Conservation (phyloP, 2,113 vertebrate species). For the Fregata magnificens region DNA sequence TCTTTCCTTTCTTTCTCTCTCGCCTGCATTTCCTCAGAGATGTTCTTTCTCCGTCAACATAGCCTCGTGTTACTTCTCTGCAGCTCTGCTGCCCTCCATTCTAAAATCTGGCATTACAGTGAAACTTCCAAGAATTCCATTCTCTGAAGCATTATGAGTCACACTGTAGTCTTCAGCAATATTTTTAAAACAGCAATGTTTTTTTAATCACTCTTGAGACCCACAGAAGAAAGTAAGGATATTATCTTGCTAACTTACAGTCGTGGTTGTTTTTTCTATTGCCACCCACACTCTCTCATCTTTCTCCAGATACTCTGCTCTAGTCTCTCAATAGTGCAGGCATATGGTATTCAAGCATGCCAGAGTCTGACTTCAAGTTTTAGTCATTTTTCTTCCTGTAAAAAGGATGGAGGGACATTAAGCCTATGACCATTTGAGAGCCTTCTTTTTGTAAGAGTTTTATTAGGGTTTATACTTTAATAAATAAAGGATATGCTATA, state of each 20-base stretch:
- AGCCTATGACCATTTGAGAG: background rate
- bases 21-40: constrained; percentile 13
- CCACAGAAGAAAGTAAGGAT: constrained; percentile 69
- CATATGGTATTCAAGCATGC: constrained; percentile 60
- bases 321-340: constrained; percentile 58
- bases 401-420: constrained; percentile 31
- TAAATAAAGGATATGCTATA: background rate
- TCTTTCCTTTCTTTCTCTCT: background rate
- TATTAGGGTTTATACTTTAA: background rate
- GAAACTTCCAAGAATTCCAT: constrained; percentile 70
- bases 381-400: constrained; percentile 53
- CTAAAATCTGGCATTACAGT: constrained; percentile 62
- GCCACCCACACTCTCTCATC: constrained; percentile 68
- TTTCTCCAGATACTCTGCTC: constrained; percentile 64
- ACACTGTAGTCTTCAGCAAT: constrained; percentile 67
- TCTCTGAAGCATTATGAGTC: constrained; percentile 70
- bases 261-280: constrained; percentile 62
- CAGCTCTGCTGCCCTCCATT: constrained; percentile 65
- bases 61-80: constrained; percentile 54
- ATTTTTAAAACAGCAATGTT: constrained; percentile 67
- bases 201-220: constrained; percentile 70
- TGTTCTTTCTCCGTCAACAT: constrained; percentile 36
- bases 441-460: background rate
- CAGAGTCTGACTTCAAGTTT: constrained; percentile 65
- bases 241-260: constrained; percentile 70